These are phyloP conservation scores for Rutilus rutilus DNA, from an alignment of 2,113 vertebrate genomes.

Conservation along the genomic window DNA sequence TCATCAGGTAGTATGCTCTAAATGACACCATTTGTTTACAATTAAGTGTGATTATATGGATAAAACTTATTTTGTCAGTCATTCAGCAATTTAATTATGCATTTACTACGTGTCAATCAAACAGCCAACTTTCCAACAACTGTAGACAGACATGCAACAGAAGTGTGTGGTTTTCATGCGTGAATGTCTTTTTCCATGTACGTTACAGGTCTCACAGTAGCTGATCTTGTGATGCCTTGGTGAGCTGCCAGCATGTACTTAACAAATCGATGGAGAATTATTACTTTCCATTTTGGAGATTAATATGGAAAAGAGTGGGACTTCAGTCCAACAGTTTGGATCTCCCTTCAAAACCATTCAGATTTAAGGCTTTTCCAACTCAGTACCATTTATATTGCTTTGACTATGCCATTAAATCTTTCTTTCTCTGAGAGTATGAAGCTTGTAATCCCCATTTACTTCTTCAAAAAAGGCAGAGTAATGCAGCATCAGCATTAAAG, in stretches of 20 bases:
- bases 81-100: not conserved
- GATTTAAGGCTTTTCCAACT: constrained; percentile 49
- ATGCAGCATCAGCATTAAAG: not conserved
- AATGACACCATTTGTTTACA: constrained; percentile 33
- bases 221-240: constrained; percentile 84
- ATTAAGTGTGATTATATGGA: constrained; percentile 8
- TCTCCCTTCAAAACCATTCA: constrained; percentile 46
- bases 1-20: constrained; percentile 45
- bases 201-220: constrained; percentile 80
- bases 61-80: constrained; percentile 5
- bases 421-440: constrained; percentile 34
- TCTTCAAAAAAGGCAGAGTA: constrained; percentile 3
- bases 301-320: constrained; percentile 51
- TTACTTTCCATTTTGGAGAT: constrained; percentile 56
- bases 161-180: constrained; percentile 29
- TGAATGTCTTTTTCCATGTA: constrained; percentile 39
- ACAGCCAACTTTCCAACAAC: not conserved
- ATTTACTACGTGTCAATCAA: not conserved
- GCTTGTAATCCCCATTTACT: constrained; percentile 23
- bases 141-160: not conserved
- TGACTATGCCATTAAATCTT: constrained; percentile 50
- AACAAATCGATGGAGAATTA: constrained; percentile 54
- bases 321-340: constrained; percentile 45
- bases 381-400: not conserved
- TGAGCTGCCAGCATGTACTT: constrained; percentile 64